A percentile compares a stretch with the other conserved stretches of the same genome.
These are phyloP conservation scores for Hypanus sabinus DNA, from an alignment of 2,113 vertebrate species.

Conservation along the genomic window DNA sequence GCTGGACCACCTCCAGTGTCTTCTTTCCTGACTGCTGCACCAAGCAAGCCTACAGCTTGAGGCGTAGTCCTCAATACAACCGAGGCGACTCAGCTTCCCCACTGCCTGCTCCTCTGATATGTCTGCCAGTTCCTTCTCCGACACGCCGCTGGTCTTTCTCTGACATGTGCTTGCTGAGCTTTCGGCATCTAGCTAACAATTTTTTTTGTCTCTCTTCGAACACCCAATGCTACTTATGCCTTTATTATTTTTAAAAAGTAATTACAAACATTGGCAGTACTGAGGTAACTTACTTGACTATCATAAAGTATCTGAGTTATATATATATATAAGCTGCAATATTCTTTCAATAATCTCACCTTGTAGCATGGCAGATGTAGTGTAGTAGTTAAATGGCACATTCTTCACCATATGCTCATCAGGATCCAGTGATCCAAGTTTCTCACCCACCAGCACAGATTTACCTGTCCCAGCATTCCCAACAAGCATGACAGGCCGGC, in stretches of 20 bases:
- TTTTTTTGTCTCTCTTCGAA: background rate
- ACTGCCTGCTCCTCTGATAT: no score
- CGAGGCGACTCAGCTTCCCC: no score
- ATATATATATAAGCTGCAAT: background rate
- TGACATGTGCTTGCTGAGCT: no score
- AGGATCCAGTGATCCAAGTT: slow-evolving; percentile 62
- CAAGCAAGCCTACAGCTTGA: no score
- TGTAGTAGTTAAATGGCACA: slow-evolving; percentile 88
- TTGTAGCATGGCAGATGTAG: slow-evolving; percentile 88
- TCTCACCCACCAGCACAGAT: slow-evolving; percentile 76
- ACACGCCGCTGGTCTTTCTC: no score
- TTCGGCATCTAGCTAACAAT: background rate
- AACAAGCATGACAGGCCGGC: slow-evolving; percentile 77
- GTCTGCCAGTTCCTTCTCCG: no score
- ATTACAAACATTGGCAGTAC: background rate
- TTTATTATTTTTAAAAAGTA: no score
- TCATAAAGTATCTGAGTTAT: background rate
- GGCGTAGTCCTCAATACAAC: no score
- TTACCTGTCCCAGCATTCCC: slow-evolving; percentile 80
- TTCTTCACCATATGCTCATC: slow-evolving; percentile 75
- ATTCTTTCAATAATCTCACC: slow-evolving; percentile 55
- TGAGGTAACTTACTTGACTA: background rate
- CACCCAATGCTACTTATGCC: background rate
- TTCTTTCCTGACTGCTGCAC: no score
- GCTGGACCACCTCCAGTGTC: no score